These are phyloP conservation scores for Brachionus koreanus DNA, from an alignment of 1,140 invertebrate species.

Conservation along the genomic window DNA sequence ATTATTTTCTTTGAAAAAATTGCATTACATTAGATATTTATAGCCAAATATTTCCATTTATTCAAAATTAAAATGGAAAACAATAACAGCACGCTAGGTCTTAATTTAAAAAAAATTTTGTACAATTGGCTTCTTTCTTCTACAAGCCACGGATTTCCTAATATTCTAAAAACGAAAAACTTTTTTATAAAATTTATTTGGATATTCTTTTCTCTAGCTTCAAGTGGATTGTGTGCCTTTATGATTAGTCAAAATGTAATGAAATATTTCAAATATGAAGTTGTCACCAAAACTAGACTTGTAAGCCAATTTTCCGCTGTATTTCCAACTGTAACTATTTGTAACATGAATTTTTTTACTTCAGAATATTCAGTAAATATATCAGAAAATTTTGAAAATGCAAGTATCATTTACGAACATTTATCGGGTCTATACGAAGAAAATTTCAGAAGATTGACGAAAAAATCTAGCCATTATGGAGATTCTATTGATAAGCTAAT, in stretches of 20 bases:
- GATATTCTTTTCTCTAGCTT: background rate
- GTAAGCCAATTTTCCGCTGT: background rate
- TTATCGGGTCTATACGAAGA: too few species aligned
- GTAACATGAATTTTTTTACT: background rate
- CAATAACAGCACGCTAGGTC: too few species aligned
- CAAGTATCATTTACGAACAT: too few species aligned
- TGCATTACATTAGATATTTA: too few species aligned
- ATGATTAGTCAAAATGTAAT: background rate
- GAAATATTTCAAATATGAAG: background rate
- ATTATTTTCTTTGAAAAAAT: too few species aligned
- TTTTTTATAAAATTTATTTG: background rate
- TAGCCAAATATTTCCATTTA: too few species aligned
- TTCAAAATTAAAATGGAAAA: too few species aligned
- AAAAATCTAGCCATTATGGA: background rate
- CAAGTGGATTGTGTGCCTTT: background rate
- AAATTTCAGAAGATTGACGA: background rate
- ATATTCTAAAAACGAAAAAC: background rate
- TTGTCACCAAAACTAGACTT: background rate
- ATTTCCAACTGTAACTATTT: background rate
- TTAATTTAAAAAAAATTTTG: too few species aligned
- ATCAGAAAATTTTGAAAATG: too few species aligned
- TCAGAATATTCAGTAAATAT: background rate
- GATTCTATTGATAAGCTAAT: background rate
- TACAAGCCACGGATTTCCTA: background rate
- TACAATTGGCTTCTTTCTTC: too few species aligned